phyloP scores from a whole-genome alignment of 2,888 invertebrate genomes.

The Melitaea athalia region DNA sequence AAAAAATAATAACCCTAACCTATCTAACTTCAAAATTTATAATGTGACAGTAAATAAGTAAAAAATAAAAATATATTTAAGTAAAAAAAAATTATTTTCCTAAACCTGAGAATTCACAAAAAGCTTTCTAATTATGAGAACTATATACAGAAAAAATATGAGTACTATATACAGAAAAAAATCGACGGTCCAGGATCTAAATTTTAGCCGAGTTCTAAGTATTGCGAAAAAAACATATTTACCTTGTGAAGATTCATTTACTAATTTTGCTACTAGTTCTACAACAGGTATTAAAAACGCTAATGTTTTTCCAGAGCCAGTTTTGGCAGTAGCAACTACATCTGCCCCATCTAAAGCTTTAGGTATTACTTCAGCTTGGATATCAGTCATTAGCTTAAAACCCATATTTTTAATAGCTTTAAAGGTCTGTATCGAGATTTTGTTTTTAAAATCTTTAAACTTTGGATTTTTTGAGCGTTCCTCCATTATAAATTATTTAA shows the following conservation, averaged over 20 bases:
- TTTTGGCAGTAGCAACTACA: slow-evolving; percentile 96
- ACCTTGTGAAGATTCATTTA: slow-evolving; percentile 42
- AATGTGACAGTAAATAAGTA: too few species aligned
- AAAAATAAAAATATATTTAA: too few species aligned
- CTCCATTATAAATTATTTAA: slow-evolving; percentile 44
- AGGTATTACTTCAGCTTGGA: slow-evolving; percentile 93
- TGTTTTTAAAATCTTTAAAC: slow-evolving; percentile 81
- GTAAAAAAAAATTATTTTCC: too few species aligned
- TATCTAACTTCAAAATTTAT: too few species aligned
- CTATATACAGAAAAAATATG: too few species aligned
- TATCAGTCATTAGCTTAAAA: slow-evolving; percentile 95
- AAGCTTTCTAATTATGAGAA: too few species aligned
- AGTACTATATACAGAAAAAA: too few species aligned
- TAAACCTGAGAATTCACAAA: too few species aligned
- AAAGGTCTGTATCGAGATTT: slow-evolving; percentile 88
- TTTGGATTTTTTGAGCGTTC: slow-evolving; percentile 52
- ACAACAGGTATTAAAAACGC: slow-evolving; percentile 97
- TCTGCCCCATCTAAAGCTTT: slow-evolving; percentile 93
- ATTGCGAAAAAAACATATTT: neutral
- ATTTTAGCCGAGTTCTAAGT: too few species aligned
- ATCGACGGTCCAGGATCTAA: too few species aligned
- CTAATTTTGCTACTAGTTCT: slow-evolving; percentile 89
- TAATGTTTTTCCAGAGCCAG: slow-evolving; percentile 98
- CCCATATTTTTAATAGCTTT: slow-evolving; percentile 92
- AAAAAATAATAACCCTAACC: too few species aligned